phyloP scores from a whole-genome alignment of 2,797 vertebrate genomes.

The Hipposideros larvatus region DNA sequence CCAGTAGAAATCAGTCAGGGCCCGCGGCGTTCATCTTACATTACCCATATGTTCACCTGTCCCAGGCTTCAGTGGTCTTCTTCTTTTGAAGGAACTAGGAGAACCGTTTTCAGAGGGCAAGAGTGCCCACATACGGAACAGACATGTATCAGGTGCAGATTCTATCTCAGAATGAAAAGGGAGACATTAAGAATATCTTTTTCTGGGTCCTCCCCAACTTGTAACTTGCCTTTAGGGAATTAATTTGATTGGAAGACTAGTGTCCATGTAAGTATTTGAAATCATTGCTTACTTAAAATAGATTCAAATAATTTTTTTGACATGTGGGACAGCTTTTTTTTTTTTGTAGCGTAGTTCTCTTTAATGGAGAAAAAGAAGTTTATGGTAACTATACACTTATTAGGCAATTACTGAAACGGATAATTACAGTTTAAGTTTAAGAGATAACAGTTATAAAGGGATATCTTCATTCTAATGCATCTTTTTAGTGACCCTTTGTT shows the following conservation, averaged over 20 bases:
- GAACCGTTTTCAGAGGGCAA: not conserved
- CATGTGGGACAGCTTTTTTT: not conserved
- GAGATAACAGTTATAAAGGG: not conserved
- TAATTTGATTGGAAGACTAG: not conserved
- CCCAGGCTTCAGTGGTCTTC: not conserved
- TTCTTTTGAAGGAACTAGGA: constrained; percentile 13
- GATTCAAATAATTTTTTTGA: not conserved
- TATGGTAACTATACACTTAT: not conserved
- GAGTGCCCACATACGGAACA: not conserved
- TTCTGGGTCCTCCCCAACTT: not conserved
- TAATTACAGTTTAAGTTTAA: not conserved
- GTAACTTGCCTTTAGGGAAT: not conserved
- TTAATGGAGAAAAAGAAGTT: constrained; percentile 3
- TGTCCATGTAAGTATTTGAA: constrained; percentile 28
- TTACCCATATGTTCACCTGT: not conserved
- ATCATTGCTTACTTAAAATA: constrained; percentile 50
- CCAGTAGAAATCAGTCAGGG: not conserved
- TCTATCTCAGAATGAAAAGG: constrained; percentile 1
- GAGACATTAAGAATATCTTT: not conserved
- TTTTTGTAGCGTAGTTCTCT: not conserved
- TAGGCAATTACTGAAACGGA: not conserved
- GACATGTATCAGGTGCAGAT: not conserved
- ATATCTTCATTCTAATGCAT: not conserved
- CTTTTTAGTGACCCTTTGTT: not conserved
- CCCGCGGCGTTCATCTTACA: not conserved